A percentile compares a stretch with the other conserved stretches of the same genome.
Evolutionary conservation across 2,888 invertebrate species (phyloP).

Genomic region (Cerastis leucographa): DNA sequence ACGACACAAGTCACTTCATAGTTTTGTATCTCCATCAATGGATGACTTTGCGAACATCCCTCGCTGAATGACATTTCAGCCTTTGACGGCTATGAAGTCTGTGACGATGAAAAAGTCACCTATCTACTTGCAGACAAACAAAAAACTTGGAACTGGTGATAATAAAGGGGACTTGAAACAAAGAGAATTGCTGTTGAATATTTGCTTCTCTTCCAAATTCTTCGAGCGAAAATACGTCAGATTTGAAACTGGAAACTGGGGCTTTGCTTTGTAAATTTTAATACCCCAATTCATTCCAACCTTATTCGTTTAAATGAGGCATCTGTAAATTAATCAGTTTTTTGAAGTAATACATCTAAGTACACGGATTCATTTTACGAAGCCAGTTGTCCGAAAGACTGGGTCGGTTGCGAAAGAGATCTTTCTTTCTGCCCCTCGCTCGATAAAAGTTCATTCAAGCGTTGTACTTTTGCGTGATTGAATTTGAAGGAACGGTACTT

Average conservation of each 20-base stretch:
- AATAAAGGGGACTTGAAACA: slow-evolving; percentile 18
- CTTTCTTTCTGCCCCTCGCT: slow-evolving; percentile 60
- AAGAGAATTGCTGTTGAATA: slow-evolving; percentile 13
- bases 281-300: slow-evolving; percentile 39
- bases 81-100: slow-evolving; percentile 40
- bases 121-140: slow-evolving; percentile 23
- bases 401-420: slow-evolving; percentile 57
- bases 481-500: slow-evolving; percentile 55
- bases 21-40: slow-evolving; percentile 5
- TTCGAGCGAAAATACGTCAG: slow-evolving; percentile 12
- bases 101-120: slow-evolving; percentile 26
- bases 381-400: slow-evolving; percentile 60
- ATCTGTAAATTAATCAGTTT: slow-evolving; percentile 51
- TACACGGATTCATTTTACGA: slow-evolving; percentile 57
- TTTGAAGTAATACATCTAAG: slow-evolving; percentile 50
- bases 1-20: neutral
- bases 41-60: slow-evolving; percentile 8
- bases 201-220: slow-evolving; percentile 22
- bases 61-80: slow-evolving; percentile 22
- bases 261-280: slow-evolving; percentile 34
- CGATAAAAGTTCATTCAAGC: slow-evolving; percentile 65
- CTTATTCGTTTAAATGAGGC: slow-evolving; percentile 31
- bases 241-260: slow-evolving; percentile 12
- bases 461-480: slow-evolving; percentile 67
- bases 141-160: slow-evolving; percentile 3